Base-by-base conservation (phyloP, 2,888 invertebrate genomes). In the Alitta virens region DNA sequence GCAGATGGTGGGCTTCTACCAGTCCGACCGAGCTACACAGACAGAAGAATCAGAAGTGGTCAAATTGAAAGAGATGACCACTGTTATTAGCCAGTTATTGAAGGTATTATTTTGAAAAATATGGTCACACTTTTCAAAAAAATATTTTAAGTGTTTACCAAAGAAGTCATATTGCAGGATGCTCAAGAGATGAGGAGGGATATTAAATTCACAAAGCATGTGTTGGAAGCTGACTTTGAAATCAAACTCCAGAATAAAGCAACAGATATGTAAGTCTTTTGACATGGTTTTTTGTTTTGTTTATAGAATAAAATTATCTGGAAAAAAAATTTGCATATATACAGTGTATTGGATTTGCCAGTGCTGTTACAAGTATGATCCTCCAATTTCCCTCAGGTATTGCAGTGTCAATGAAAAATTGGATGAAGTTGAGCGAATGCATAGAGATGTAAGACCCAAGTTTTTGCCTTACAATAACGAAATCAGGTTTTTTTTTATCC, bases 1-100 rank as follows among this genome's bases (percentile, higher is more conserved):
- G 26, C 75, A 74, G 55, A 81, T 79, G 67, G 74, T 81, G 68
- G 81, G 81, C 1, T 80, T 79, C 69, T 81, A 78, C 68, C 74
- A 75, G 51, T 68, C 76, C 64, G 81, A 81, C 67, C 63, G 78
- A 33, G 63, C 73, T 27, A 73, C 74, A n/a, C 81, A 81, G 71
- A 81, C 81, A 26, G 74, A 78, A 40, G 71, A 73, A 49, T 74
- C 79, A 40, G 81, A 81, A 64, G 74, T 81, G 52, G 70, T 80
- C 25, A 75, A 78, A 56, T 71, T 81, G 43, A 78, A 79, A 66
- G 77, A 78, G 60, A 75, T 80, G 72, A 78, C 79, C 62, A 73
- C 77, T 57, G 75, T 74, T 42, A 61, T 80, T 26, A 74, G 77
- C 55, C 68, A 72, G 46, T 67, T 80, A 16, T 63, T 79, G 42